Evolutionary conservation across 2,888 invertebrate species (phyloP), one percentile per base, ranked within the genome.

Genomic region (Steinernema carpocapsae): DNA sequence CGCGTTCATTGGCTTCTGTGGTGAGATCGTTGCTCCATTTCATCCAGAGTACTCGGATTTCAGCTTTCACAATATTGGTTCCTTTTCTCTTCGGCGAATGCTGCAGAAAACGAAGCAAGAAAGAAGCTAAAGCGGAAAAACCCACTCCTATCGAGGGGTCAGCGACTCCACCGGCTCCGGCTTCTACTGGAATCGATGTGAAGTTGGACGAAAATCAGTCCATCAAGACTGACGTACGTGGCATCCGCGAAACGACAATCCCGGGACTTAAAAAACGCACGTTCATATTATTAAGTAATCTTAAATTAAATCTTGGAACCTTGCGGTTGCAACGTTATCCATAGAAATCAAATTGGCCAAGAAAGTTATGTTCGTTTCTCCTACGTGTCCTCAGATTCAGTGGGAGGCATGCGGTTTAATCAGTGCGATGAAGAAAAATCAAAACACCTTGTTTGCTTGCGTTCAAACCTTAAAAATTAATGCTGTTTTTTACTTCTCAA

Each of bases 91-190:
- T 19, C n/a, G 19, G 19, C 19, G 48, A 12, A 29, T 64, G 17
- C 37, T 64, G 64, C 32, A 19, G 14, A 32, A 64, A 37, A 19
- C 12, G 14, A 64, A 64, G 32, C 64, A 64, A 64, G 37, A 64
- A 64, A 32, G 64, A 64, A 17, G 29, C 19, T 6, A n/a, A 24
- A 22, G 12, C 24, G 24, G 12, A 10, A 12, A 22, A 22, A 10
- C 19, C 52, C 12, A 19, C 12, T 19, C 48, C 48, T 3, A 14
- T n/a, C 48, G 48, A 24, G 4, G 3, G 2, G 56, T 26, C 14
- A 22, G 14, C 12, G 56, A 56, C 22, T 26, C n/a, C 48, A 48
- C 2, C 64, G 29, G n/a, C n/a, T n/a, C n/a, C n/a, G n/a, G 32
- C 10, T 26, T 29, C 32, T 32, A 17, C 32, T 12, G 32, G 29